Conservation (phyloP, 2,797 vertebrate species). For the Discoglossus pictus region DNA sequence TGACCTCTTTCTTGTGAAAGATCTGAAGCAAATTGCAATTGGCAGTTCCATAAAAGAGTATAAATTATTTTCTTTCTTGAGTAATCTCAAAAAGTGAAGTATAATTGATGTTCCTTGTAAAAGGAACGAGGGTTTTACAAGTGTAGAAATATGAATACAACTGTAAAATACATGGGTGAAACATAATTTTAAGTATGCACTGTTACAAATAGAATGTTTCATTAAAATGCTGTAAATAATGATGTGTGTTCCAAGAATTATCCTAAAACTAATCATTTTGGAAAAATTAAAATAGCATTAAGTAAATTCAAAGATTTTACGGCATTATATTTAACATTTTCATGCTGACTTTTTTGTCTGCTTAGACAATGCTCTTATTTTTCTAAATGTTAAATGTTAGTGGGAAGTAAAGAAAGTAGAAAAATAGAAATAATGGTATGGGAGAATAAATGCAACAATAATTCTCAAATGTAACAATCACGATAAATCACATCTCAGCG, state of each 20-base stretch:
- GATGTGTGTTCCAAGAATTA: not conserved
- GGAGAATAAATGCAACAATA: constrained; percentile 44
- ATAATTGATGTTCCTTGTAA: constrained; percentile 51
- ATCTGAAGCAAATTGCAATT: constrained; percentile 41
- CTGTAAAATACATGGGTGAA: constrained; percentile 1
- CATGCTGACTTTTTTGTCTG: not conserved
- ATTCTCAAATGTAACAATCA: constrained; percentile 46
- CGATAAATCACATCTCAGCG: constrained; percentile 40
- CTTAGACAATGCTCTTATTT: not conserved
- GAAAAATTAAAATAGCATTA: not conserved
- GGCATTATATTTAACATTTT: constrained; percentile 11
- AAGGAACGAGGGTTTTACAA: constrained; percentile 14
- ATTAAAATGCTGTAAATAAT: not conserved
- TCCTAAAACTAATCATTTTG: not conserved
- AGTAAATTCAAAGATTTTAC: not conserved
- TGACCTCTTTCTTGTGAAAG: constrained; percentile 27
- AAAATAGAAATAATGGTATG: constrained; percentile 43
- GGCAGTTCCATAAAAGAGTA: constrained; percentile 33
- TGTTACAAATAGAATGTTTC: not conserved
- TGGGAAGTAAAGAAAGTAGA: constrained; percentile 39
- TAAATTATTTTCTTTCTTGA: constrained; percentile 53
- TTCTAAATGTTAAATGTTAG: constrained; percentile 37
- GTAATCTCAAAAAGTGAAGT: constrained; percentile 50
- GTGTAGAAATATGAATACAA: not conserved
- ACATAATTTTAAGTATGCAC: constrained; percentile 1